phyloP scores from a whole-genome alignment of 2,113 vertebrate species.

The Silurus glanis region DNA sequence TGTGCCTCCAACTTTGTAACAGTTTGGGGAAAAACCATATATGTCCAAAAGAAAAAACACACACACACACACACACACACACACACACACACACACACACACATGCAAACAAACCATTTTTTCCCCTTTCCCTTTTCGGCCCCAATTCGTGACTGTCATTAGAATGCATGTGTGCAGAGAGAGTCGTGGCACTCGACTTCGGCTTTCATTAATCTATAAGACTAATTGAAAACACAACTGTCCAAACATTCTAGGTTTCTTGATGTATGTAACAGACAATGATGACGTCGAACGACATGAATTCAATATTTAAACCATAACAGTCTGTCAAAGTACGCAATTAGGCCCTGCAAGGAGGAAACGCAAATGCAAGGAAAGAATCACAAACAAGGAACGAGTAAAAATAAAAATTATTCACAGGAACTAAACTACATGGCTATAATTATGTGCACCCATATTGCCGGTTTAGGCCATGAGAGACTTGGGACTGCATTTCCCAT shows the following conservation, averaged over 20 bases:
- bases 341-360: not conserved
- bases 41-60: no score
- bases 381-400: no score
- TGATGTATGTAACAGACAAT: not conserved
- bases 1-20: no score
- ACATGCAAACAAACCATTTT: not conserved
- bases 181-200: not conserved
- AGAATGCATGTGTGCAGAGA: not conserved
- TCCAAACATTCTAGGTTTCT: not conserved
- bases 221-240: constrained; percentile 11
- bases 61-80: no score
- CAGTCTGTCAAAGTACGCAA: not conserved
- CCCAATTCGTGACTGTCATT: not conserved
- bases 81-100: no score
- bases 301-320: not conserved
- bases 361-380: not conserved
- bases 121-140: not conserved
- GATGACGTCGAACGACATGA: not conserved
- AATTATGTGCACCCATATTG: no score
- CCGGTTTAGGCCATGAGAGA: no score
- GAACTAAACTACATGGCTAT: no score
- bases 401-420: no score
- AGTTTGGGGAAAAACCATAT: no score
- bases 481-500: no score
- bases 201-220: constrained; percentile 18